Conservation (phyloP, 30 jellyfish, hydroid and myxozoan species). For the Clytia hemisphaerica region DNA sequence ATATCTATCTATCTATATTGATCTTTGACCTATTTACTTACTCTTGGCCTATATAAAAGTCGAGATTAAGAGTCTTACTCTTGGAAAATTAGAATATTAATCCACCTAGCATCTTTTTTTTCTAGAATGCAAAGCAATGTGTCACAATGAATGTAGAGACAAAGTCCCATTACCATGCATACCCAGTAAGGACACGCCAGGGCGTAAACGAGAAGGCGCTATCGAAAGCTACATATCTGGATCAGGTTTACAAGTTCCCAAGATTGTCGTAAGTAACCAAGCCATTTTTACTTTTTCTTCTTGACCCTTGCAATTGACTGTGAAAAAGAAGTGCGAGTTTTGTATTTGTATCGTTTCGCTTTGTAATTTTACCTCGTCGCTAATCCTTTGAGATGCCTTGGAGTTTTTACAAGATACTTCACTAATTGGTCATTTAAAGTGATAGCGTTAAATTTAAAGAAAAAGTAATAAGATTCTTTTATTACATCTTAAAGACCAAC, state of each 20-base stretch:
- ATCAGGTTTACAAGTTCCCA: constrained; percentile 56
- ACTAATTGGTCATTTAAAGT: too few relatives aligned
- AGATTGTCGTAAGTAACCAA: constrained; percentile 54
- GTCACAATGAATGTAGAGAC: constrained; percentile 86
- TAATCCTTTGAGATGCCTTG: neutral
- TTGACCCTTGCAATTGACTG: too few relatives aligned
- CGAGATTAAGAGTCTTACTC: neutral
- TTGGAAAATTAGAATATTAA: neutral
- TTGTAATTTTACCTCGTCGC: neutral
- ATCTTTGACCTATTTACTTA: neutral
- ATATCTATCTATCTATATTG: neutral
- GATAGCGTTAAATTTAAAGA: too few relatives aligned
- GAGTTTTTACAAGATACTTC: too few relatives aligned
- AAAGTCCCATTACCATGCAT: constrained; percentile 79
- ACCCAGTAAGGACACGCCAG: constrained; percentile 86
- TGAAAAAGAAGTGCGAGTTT: neutral
- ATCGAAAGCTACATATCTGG: constrained; percentile 57
- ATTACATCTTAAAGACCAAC: too few relatives aligned
- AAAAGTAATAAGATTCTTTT: too few relatives aligned
- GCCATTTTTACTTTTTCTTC: neutral
- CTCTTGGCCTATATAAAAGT: neutral
- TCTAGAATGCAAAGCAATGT: constrained; percentile 83
- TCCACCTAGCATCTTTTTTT: neutral
- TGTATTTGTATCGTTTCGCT: neutral
- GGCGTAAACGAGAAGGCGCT: constrained; percentile 79